A percentile compares a stretch with the other conserved stretches of the same genome.
Evolutionary conservation across 2,888 invertebrate genomes (phyloP).

Genomic region (Caradrina clavipalpis): DNA sequence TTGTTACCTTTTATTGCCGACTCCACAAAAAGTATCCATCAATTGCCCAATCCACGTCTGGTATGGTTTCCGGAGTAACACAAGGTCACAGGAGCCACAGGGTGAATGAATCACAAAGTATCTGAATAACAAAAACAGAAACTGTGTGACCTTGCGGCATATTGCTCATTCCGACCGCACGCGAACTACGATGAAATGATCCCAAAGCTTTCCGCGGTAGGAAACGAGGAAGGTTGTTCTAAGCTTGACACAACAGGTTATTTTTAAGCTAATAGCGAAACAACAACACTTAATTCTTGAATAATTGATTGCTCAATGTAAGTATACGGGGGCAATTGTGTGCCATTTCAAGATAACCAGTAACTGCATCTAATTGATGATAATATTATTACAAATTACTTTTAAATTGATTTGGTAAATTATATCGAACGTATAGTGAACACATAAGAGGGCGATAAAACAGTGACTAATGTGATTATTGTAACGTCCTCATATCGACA

Average conservation of each 20-base stretch:
- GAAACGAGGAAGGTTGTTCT: not conserved
- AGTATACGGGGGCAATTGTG: not conserved
- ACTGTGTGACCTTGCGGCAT: slow-evolving; percentile 15
- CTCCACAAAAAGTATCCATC: not conserved
- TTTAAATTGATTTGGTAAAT: not conserved
- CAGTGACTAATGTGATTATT: not conserved
- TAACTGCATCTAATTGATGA: not conserved
- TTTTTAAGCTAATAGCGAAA: slow-evolving; percentile 7
- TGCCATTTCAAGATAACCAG: not conserved
- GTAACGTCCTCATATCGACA: too few species aligned
- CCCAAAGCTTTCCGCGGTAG: slow-evolving; percentile 11
- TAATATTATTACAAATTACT: not conserved
- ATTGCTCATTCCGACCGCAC: slow-evolving; percentile 18
- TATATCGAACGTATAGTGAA: not conserved
- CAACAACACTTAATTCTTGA: slow-evolving; percentile 6
- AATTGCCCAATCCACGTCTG: too few species aligned
- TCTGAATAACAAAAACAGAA: slow-evolving; percentile 4
- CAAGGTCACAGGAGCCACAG: not conserved
- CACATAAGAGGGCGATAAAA: not conserved
- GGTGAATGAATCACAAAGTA: slow-evolving; percentile 4
- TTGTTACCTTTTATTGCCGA: not conserved
- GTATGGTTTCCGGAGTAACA: not conserved
- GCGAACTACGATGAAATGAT: slow-evolving; percentile 11
- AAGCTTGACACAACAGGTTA: slow-evolving; percentile 37
- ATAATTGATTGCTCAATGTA: slow-evolving; percentile 9